Evolutionary conservation across 2,888 invertebrate species (phyloP).

Genomic region (Cryptus viduatorius): DNA sequence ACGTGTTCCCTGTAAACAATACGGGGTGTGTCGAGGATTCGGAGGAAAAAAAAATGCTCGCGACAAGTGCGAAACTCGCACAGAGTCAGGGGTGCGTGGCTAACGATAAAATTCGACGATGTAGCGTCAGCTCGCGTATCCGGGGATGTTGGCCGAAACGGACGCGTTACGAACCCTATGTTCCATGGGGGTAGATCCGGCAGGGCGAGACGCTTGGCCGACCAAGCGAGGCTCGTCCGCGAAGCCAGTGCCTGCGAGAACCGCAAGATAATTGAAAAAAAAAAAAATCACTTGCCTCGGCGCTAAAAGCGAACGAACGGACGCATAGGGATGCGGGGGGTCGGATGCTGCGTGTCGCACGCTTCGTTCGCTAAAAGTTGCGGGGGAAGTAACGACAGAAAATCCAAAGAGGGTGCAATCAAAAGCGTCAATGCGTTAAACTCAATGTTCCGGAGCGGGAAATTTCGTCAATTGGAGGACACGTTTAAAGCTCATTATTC

Average conservation of each 20-base stretch:
- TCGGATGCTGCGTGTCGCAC: slow-evolving; percentile 67
- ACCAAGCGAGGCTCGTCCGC: slow-evolving; percentile 81
- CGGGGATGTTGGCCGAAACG: slow-evolving; percentile 70
- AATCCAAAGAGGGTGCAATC: slow-evolving; percentile 59
- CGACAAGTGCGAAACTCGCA: slow-evolving; percentile 65
- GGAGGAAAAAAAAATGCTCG: slow-evolving; percentile 16
- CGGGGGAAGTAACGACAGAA: slow-evolving; percentile 46
- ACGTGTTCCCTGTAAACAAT: slow-evolving; percentile 14
- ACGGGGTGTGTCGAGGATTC: slow-evolving; percentile 29
- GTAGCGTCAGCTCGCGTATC: slow-evolving; percentile 71
- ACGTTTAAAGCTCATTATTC: not conserved
- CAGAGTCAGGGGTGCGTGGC: slow-evolving; percentile 69
- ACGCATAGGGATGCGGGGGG: slow-evolving; percentile 67
- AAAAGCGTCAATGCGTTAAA: slow-evolving; percentile 78
- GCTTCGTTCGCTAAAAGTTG: slow-evolving; percentile 56
- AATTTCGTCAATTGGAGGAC: slow-evolving; percentile 60
- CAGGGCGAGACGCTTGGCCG: slow-evolving; percentile 82
- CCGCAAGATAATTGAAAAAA: slow-evolving; percentile 83
- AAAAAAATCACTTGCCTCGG: slow-evolving; percentile 83
- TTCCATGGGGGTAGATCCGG: slow-evolving; percentile 48
- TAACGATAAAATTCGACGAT: slow-evolving; percentile 77
- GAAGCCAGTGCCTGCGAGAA: slow-evolving; percentile 70
- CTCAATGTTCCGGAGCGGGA: slow-evolving; percentile 79
- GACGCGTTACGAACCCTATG: slow-evolving; percentile 49
- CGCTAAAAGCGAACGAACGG: slow-evolving; percentile 76